These are phyloP conservation scores for Trachythela sp. DNA, from an alignment of 64 coral and sea anemone genomes.

Conservation along the genomic window DNA sequence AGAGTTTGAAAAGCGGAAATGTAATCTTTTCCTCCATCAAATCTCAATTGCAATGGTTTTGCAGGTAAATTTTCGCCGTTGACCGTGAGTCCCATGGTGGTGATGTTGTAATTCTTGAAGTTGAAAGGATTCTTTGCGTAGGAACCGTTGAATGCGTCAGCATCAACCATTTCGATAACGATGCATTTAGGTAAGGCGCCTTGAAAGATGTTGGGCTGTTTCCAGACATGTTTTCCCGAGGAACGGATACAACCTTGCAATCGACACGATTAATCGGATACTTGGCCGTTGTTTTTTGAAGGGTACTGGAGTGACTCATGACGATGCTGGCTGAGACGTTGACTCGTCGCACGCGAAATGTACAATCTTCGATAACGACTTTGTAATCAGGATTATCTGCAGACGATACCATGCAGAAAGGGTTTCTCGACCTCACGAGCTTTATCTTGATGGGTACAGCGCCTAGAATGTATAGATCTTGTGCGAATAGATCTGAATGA, in stretches of 20 bases:
- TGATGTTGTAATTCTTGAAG: constrained; percentile 12
- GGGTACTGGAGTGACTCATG: not conserved
- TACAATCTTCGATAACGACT: not conserved
- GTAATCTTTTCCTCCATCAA: not conserved
- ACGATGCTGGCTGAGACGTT: not conserved
- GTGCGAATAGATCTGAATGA: constrained; percentile 20
- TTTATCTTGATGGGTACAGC: not conserved
- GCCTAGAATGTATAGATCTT: not conserved
- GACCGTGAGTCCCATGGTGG: not conserved
- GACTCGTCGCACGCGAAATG: not conserved
- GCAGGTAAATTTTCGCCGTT: constrained; percentile 13
- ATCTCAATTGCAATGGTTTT: constrained; percentile 20
- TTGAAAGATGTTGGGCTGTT: constrained; percentile 23
- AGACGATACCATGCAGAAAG: not conserved
- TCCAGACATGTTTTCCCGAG: constrained; percentile 20
- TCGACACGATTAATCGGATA: constrained; percentile 16
- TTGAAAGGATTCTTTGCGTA: constrained; percentile 36
- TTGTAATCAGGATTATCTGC: not conserved
- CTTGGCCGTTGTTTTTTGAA: constrained; percentile 20
- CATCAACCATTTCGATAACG: not conserved
- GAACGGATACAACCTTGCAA: not conserved
- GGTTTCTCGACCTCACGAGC: not conserved
- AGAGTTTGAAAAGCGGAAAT: not conserved
- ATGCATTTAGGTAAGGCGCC: not conserved
- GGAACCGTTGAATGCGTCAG: not conserved